Percentiles rank a stretch among this genome's conserved stretches.
Evolutionary conservation across 1,140 invertebrate genomes (phyloP).

Genomic region (Choristoneura fumiferana): DNA sequence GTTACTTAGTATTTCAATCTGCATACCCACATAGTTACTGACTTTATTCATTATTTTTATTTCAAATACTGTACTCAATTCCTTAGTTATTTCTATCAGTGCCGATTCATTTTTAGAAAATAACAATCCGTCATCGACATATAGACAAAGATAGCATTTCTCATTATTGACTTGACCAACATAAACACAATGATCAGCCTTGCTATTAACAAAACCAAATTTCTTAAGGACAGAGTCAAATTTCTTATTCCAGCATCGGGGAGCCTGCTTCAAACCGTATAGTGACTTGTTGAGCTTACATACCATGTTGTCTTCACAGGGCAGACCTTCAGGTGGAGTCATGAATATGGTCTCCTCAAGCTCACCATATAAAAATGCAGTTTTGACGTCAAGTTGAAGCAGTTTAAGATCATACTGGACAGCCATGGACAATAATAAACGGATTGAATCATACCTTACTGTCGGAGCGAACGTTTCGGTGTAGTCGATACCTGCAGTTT

Average conservation of each 20-base stretch:
- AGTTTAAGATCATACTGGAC: constrained; percentile 34
- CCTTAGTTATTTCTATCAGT: constrained; percentile 34
- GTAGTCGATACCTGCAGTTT: constrained; percentile 40
- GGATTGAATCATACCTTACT: constrained; percentile 38
- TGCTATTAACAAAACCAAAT: too few species aligned
- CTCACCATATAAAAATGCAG: constrained; percentile 38
- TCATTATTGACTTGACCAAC: constrained; percentile 27
- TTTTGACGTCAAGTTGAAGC: constrained; percentile 39
- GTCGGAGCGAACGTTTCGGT: constrained; percentile 38
- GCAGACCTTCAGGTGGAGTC: constrained; percentile 32
- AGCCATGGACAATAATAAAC: constrained; percentile 36
- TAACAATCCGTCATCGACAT: constrained; percentile 75
- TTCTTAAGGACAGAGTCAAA: too few species aligned
- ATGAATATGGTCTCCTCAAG: constrained; percentile 39
- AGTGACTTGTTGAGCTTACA: too few species aligned
- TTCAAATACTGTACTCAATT: constrained; percentile 33
- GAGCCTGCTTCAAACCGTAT: too few species aligned
- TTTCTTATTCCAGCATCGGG: too few species aligned
- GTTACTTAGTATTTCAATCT: constrained; percentile 19
- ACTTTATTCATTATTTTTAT: constrained; percentile 20
- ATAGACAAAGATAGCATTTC: constrained; percentile 55
- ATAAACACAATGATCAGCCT: too few species aligned
- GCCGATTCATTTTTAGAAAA: constrained; percentile 25
- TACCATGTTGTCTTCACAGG: too few species aligned
- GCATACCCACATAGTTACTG: constrained; percentile 32